phyloP scores from a whole-genome alignment of 2,888 invertebrate species.

The Drosophila engyochracea region DNA sequence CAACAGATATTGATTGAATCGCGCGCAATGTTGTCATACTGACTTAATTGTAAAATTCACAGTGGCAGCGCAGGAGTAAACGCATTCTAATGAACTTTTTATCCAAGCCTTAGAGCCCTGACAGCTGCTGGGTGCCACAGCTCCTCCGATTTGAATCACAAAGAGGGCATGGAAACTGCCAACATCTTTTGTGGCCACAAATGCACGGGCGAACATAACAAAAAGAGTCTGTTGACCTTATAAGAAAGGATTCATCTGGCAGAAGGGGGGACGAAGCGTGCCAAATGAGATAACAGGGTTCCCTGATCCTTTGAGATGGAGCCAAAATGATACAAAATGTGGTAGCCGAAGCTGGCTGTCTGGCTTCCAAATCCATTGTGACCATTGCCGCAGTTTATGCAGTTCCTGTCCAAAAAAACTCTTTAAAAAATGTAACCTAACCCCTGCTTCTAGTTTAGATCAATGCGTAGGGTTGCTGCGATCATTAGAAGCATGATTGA shows the following conservation, averaged over 20 bases:
- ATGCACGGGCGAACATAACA: constrained; percentile 55
- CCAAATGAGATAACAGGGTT: not conserved
- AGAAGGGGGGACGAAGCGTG: constrained; percentile 18
- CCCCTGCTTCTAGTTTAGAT: constrained; percentile 8
- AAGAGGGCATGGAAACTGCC: constrained; percentile 25
- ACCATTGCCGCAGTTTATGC: constrained; percentile 62
- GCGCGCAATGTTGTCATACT: constrained; percentile 45
- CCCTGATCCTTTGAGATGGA: constrained; percentile 37
- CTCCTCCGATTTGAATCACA: constrained; percentile 43
- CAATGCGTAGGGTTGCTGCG: constrained; percentile 23
- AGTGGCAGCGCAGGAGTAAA: constrained; percentile 1
- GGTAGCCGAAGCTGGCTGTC: not conserved
- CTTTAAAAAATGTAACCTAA: constrained; percentile 13
- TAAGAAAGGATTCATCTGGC: constrained; percentile 55
- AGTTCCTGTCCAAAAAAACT: constrained; percentile 54
- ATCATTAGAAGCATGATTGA: constrained; percentile 75
- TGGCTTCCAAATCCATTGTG: constrained; percentile 26
- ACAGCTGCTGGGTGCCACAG: constrained; percentile 44
- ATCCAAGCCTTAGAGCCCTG: constrained; percentile 8
- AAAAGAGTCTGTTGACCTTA: constrained; percentile 16
- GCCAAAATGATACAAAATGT: constrained; percentile 22
- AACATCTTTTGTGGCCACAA: constrained; percentile 65
- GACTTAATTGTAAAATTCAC: constrained; percentile 44
- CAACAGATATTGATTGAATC: not conserved
- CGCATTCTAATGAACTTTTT: too few species aligned